Evolutionary conservation across 2,888 invertebrate genomes (phyloP), one percentile per base, ranked within the genome.

Genomic region (Dendrolimus pini): DNA sequence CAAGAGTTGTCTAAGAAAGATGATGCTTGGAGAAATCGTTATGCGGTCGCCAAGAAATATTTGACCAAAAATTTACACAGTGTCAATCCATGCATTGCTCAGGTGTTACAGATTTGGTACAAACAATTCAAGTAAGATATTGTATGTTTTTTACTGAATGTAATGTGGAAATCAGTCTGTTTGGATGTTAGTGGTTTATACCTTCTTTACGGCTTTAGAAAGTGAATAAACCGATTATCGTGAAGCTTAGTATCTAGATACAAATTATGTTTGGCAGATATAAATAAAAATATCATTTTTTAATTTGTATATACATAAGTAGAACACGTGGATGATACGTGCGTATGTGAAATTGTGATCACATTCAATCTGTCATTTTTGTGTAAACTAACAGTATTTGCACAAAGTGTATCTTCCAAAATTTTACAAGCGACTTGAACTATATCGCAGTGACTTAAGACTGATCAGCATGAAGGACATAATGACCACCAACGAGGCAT

Each of bases 1-100:
- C 77, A 82, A 69, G 93, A 95, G 78, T 61, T 94, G 64, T 83
- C 93, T 61, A 81, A 84, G 62, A 92, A 93, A 65, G 94, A 94
- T 62, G 93, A 94, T 65, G 93, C 93, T 10, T 96, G 95, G 94
- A 91, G 93, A 58, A 92, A 93, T 65, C 87, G 91, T 62, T 89
- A 90, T 60, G 77, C 69, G 0, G 58, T 80, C 0, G 83, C 86
- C 1, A 78, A 76, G 58, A 82, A 81, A 56, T 83, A 78, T 58
- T 68, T 85, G 9, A 77, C 80, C 1, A 93, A 87, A 68, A 94
- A 93, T 65, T 89, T 98, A 1, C 94, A 96, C 74, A 91, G 93
- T 56, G 94, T 96, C 54, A 96, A 97, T 82, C 95, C 96, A 0
- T 96, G 96, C 70, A 93, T 98, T 68, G 93, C 95, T 13, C 95